Base-by-base conservation (phyloP, 2,888 invertebrate species). In the Sphaerophoria rueppellii region DNA sequence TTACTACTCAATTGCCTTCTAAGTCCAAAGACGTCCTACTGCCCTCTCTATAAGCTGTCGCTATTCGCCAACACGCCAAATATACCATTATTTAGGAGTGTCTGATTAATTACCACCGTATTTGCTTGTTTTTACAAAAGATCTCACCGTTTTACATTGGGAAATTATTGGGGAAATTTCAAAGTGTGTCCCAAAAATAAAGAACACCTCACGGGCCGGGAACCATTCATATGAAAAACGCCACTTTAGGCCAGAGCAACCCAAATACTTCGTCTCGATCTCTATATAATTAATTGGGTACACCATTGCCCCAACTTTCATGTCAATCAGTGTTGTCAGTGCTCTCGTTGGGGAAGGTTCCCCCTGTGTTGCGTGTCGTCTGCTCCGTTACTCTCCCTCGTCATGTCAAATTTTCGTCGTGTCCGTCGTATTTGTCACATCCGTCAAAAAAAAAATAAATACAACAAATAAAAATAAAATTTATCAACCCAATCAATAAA, bases 71-170 rank as follows among this genome's bases (percentile, higher is more conserved):
- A 34, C 72, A 40, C 60, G 55, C 70, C 69, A 74, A 78, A 70
- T 76, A 70, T 76, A 85, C 81, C 76, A 81, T 81, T 81, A 85
- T 85, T 85, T 73, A 81, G 48, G 76, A 77, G 81, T 76, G 81
- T 85, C 76, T 85, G 85, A 85, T 85, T 85, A 85, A 85, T 85
- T 85, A 81, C 81, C 81, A 77, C 77, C 81, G 76, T 85, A 69
- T 76, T 81, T 80, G 60, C 81, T 85, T 85, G 85, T 85, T 85
- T 85, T 81, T 81, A 85, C 85, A 85, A 85, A 85, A 76, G 76
- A 81, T 85, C 77, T 85, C 81, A 85, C 85, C 77, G 81, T 70
- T 81, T 81, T 77, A 85, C 85, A 85, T 85, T 81, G 85, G 85
- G 81, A 81, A 85, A 81, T 81, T 81, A 81, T 85, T 85, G 81